phyloP scores from a whole-genome alignment of 2,113 vertebrate species.

The Leiothrix lutea region DNA sequence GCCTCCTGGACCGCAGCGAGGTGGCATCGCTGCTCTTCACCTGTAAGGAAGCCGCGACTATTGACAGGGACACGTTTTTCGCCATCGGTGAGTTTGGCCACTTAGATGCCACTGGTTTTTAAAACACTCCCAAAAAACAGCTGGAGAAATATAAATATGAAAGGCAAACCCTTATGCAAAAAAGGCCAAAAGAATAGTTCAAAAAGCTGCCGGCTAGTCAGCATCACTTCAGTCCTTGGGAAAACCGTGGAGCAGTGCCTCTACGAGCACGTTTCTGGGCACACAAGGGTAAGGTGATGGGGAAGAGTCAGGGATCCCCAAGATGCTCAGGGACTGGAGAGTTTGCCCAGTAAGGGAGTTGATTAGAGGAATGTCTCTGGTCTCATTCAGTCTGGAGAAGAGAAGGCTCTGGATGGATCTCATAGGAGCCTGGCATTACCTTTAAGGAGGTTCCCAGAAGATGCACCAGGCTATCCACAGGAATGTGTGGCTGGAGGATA shows the following conservation, averaged over 20 bases:
- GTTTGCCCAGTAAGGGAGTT: accelerated
- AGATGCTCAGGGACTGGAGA: neutral
- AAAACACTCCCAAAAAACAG: accelerated
- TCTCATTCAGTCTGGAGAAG: neutral
- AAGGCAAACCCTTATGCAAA: accelerated
- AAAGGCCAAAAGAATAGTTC: neutral
- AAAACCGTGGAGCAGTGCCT: neutral
- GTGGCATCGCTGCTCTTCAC: constrained; percentile 88
- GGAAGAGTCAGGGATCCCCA: neutral
- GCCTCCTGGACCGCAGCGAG: constrained; percentile 76
- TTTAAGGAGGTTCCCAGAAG: neutral
- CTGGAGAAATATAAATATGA: neutral
- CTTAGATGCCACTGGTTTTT: accelerated
- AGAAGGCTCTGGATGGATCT: neutral
- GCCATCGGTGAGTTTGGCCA: constrained; percentile 84
- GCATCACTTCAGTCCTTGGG: neutral
- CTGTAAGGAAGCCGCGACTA: constrained; percentile 83
- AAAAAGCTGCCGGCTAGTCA: neutral
- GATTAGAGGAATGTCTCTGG: neutral
- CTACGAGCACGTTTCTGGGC: neutral
- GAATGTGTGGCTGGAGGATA: neutral
- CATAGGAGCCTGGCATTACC: neutral
- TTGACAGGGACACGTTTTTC: constrained; percentile 89
- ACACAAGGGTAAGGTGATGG: accelerated
- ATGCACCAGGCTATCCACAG: neutral